Conservation (phyloP, 2,797 vertebrate genomes). For the Chloroceryle amazona region DNA sequence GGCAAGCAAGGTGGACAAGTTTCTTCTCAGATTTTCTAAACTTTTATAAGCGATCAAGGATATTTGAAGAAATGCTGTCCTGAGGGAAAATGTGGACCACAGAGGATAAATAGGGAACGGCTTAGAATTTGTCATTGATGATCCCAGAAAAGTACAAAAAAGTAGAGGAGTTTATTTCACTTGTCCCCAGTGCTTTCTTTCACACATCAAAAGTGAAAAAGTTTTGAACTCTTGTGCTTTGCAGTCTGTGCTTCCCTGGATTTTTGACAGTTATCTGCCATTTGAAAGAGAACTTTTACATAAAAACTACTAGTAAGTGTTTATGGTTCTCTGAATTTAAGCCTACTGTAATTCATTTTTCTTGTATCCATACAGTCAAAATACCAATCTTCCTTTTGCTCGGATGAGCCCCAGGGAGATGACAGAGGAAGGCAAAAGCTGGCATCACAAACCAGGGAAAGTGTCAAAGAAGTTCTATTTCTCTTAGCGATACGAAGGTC, state of each 20-base stretch:
- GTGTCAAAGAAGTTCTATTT: background rate
- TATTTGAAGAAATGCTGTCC: background rate
- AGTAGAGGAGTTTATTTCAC: background rate
- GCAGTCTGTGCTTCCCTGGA: background rate
- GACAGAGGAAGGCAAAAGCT: background rate
- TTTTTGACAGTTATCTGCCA: background rate
- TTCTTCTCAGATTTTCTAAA: background rate
- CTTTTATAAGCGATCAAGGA: background rate
- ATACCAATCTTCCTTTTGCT: background rate
- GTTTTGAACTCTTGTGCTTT: background rate
- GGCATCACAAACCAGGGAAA: background rate
- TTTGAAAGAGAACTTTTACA: background rate
- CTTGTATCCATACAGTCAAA: background rate
- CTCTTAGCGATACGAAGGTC: rapidly evolving
- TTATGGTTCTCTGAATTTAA: background rate
- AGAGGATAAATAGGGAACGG: background rate
- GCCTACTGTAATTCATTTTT: background rate
- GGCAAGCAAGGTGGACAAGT: background rate
- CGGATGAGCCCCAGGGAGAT: background rate
- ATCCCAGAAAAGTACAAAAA: background rate
- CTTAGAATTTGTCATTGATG: background rate
- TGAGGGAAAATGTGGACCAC: background rate
- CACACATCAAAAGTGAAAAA: background rate
- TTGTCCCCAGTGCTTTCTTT: background rate
- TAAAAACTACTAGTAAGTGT: background rate